Percentiles rank a stretch among this genome's conserved stretches.
phyloP scores from a whole-genome alignment of 2,888 invertebrate species.

The Ochropacha duplaris region DNA sequence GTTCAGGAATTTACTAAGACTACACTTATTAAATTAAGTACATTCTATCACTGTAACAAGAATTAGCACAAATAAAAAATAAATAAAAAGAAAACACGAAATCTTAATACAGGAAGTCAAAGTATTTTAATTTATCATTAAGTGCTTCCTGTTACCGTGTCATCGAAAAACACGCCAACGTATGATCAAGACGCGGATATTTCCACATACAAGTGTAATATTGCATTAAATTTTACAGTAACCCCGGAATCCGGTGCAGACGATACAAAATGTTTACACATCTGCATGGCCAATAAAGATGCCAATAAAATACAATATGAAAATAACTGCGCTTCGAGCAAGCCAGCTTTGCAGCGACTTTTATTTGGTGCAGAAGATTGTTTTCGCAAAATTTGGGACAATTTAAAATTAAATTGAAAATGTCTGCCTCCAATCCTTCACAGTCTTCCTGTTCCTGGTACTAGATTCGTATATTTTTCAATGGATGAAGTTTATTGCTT shows the following conservation, averaged over 20 bases:
- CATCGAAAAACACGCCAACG: slow-evolving; percentile 29
- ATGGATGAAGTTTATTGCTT: too few relatives aligned
- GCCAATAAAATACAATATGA: slow-evolving; percentile 58
- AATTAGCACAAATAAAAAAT: background rate
- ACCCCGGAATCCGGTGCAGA: slow-evolving; percentile 46
- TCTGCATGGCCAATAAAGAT: slow-evolving; percentile 65
- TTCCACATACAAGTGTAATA: slow-evolving; percentile 39
- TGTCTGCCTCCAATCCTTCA: background rate
- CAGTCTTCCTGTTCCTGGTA: too few relatives aligned
- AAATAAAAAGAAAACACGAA: slow-evolving; percentile 10
- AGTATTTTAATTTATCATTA: slow-evolving; percentile 30
- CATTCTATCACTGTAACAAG: background rate
- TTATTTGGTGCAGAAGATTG: background rate
- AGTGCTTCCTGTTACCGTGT: slow-evolving; percentile 26
- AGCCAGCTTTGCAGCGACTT: background rate
- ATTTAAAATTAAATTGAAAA: background rate
- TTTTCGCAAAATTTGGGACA: background rate
- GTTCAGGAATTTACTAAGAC: too few relatives aligned
- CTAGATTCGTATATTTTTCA: too few relatives aligned
- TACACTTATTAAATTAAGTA: too few relatives aligned
- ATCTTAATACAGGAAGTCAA: slow-evolving; percentile 8
- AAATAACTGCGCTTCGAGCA: slow-evolving; percentile 40
- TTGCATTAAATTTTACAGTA: slow-evolving; percentile 23
- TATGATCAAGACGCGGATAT: slow-evolving; percentile 34
- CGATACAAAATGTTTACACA: slow-evolving; percentile 62